These are phyloP conservation scores for Drosophila parvula DNA, from an alignment of 1,140 invertebrate genomes.

Conservation along the genomic window DNA sequence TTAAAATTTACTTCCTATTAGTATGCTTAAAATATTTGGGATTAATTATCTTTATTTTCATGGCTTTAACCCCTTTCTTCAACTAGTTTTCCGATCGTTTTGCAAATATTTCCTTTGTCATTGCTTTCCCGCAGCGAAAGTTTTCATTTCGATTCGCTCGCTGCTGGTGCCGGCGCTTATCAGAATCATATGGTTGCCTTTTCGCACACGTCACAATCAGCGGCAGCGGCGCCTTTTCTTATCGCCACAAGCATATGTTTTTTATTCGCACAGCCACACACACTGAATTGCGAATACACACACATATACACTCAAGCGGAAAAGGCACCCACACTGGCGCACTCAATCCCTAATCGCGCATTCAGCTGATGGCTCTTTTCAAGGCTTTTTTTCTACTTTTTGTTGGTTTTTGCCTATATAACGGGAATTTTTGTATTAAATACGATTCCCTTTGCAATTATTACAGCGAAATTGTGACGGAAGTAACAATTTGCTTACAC, in stretches of 20 bases:
- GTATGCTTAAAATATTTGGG: not conserved
- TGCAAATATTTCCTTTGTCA: not conserved
- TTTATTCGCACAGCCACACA: slow-evolving; percentile 19
- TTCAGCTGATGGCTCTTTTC: slow-evolving; percentile 47
- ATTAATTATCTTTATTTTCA: not conserved
- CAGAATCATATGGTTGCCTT: slow-evolving; percentile 71
- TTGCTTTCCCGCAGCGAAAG: slow-evolving; percentile 32
- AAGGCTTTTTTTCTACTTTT: slow-evolving; percentile 29
- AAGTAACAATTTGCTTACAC: not conserved
- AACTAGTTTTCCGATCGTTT: not conserved
- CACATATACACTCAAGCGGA: not conserved
- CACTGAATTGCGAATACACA: not conserved
- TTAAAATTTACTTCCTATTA: not conserved
- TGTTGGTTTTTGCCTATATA: not conserved
- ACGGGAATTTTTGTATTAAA: not conserved
- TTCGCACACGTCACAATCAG: slow-evolving; percentile 41
- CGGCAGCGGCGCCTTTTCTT: slow-evolving; percentile 29
- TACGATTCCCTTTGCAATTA: not conserved
- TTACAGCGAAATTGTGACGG: not conserved
- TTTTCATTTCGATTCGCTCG: slow-evolving; percentile 9
- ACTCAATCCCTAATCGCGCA: slow-evolving; percentile 11
- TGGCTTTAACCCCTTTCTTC: not conserved
- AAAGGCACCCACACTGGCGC: slow-evolving; percentile 8
- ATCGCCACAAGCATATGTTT: slow-evolving; percentile 49
- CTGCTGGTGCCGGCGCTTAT: slow-evolving; percentile 43